phyloP scores from a whole-genome alignment of 1,140 invertebrate genomes.

The Drosophila seguyi region DNA sequence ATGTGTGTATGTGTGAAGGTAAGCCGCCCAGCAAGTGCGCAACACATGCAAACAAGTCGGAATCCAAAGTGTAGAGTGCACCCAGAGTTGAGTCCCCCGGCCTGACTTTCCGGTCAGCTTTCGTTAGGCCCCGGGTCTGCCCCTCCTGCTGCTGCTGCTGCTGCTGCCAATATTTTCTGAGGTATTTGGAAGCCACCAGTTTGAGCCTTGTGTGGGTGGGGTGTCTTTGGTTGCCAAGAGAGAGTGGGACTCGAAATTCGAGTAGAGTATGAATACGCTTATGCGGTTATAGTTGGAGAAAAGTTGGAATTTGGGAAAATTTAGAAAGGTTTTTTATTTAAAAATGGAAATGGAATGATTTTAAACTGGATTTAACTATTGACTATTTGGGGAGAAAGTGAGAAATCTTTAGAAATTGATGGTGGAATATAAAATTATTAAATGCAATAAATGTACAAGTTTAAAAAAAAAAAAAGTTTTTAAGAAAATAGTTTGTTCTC shows the following conservation, averaged over 20 bases:
- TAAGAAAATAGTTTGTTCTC: too few relatives aligned
- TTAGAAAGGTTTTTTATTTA: neutral
- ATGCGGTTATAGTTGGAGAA: conserved; percentile 29
- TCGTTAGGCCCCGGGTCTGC: conserved; percentile 22
- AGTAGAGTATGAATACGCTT: conserved; percentile 59
- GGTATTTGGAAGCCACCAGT: conserved; percentile 64
- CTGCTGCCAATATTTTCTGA: conserved; percentile 75
- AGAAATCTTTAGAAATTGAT: neutral
- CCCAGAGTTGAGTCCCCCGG: conserved; percentile 21
- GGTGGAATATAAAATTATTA: neutral
- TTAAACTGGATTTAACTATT: neutral
- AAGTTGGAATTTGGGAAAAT: neutral
- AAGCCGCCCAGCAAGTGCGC: conserved; percentile 61
- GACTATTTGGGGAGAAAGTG: neutral
- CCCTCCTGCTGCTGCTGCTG: conserved; percentile 37
- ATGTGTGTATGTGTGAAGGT: conserved; percentile 55
- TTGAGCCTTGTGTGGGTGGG: conserved; percentile 42
- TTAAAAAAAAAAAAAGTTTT: too few relatives aligned
- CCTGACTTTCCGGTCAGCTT: conserved; percentile 44
- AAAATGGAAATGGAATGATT: neutral
- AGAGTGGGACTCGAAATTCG: neutral
- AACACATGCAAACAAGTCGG: conserved; percentile 71
- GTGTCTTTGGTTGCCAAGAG: conserved; percentile 17
- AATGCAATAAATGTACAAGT: too few relatives aligned
- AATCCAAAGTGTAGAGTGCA: conserved; percentile 23